These are phyloP conservation scores for Cervus canadensis DNA, from an alignment of 2,113 vertebrate species.

Conservation along the genomic window DNA sequence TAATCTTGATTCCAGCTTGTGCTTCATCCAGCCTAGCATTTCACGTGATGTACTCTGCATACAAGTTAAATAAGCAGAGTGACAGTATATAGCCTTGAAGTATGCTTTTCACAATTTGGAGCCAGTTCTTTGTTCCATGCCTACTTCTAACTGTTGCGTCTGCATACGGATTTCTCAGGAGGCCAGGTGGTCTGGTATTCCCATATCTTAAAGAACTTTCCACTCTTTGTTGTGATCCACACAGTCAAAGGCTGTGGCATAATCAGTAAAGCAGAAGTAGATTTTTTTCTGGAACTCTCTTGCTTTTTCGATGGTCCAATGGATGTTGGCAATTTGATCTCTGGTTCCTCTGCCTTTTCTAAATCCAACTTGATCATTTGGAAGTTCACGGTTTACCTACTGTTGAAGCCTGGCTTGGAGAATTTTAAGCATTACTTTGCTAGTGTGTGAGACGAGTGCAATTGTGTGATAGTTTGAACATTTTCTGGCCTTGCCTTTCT, in stretches of 20 bases:
- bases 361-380: background rate
- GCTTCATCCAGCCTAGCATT: background rate
- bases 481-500: background rate
- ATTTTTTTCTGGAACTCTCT: background rate
- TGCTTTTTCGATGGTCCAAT: background rate
- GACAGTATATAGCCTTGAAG: background rate
- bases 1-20: background rate
- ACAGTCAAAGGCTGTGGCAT: background rate
- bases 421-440: background rate
- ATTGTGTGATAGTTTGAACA: background rate
- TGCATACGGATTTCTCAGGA: background rate
- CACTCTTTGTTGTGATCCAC: background rate
- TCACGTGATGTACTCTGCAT: accelerated
- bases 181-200: background rate
- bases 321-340: background rate
- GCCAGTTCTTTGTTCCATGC: background rate
- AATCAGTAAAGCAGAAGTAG: background rate
- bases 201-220: background rate
- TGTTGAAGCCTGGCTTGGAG: background rate
- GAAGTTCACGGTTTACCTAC: accelerated
- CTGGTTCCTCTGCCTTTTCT: background rate
- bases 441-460: background rate
- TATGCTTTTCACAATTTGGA: background rate
- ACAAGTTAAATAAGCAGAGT: background rate
- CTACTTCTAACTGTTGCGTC: background rate